Evolutionary conservation across 23 tunicate species (phyloP).

Genomic region (Oikopleura dioica): DNA sequence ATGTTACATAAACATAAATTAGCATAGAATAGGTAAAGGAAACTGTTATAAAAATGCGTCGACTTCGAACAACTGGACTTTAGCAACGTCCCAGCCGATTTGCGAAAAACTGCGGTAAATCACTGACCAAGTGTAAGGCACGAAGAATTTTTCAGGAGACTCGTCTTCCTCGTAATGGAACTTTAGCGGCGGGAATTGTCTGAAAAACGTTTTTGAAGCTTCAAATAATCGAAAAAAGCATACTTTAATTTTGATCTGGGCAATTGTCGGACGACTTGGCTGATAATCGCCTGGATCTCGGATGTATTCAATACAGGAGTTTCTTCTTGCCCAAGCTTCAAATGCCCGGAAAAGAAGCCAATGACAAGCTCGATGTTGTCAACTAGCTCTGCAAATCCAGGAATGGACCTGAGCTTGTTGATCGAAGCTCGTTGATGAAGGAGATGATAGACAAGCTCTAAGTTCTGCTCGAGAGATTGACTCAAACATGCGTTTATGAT

Average conservation of each 20-base stretch:
- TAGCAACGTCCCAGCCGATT: not conserved
- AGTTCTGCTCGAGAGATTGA: constrained; percentile 34
- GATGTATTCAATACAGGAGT: constrained; percentile 31
- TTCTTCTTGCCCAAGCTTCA: constrained; percentile 19
- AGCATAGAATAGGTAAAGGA: too few relatives aligned
- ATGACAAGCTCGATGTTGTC: constrained; percentile 57
- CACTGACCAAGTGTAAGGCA: constrained; percentile 86
- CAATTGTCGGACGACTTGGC: constrained; percentile 36
- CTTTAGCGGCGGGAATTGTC: constrained; percentile 48
- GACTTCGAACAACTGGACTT: not conserved
- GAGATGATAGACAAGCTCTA: constrained; percentile 45
- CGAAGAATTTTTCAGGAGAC: constrained; percentile 70
- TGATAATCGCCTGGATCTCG: constrained; percentile 29
- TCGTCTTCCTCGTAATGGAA: constrained; percentile 80
- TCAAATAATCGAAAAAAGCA: too few relatives aligned
- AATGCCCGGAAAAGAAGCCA: constrained; percentile 27
- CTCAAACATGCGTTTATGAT: constrained; percentile 62
- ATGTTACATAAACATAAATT: too few relatives aligned
- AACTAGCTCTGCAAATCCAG: constrained; percentile 39
- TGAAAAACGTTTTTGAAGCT: not conserved
- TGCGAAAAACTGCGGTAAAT: constrained; percentile 20
- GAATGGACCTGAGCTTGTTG: constrained; percentile 20
- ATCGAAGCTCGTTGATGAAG: constrained; percentile 35
- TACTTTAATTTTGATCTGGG: constrained; percentile 36
- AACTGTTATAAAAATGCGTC: too few relatives aligned